Evolutionary conservation across 2,113 vertebrate genomes (phyloP), one percentile per base, ranked within the genome.

Genomic region (Jacana jacana): DNA sequence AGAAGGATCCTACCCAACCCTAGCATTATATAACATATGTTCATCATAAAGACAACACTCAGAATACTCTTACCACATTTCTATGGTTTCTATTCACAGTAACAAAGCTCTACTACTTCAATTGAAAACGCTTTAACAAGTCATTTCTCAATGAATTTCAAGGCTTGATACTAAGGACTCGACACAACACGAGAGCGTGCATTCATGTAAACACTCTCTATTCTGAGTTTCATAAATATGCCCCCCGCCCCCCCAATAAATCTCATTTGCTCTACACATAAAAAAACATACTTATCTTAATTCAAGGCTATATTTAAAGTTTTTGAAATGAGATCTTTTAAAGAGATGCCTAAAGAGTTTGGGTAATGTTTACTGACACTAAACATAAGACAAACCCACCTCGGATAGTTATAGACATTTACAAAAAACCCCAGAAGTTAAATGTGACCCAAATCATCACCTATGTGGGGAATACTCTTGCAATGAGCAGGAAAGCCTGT

Each of bases 161-260:
- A 6, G 24, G 49, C 24, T 49, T 40, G 8, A 54, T 57, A 58
- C 14, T 54, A 66, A 49, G 7, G 28, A 27, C 66, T 86, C 31
- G 44, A 71, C 6, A 58, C 42, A 81, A 55, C 35, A 60, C 0
- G 0, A 66, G 11, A 61, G 7, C 19, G 40, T 3, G 5, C 6
- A 58, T 28, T 72, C 20, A 12, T 18, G 20, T 10, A 80, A 90
- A 93, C 12, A 35, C 10, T 61, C 22, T 4, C 18, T 88, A 63
- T 68, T 68, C 37, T 58, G 22, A 93, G 31, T 12, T 24, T 70
- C 30, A 20, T 13, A 4, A 7, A 10, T 25, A 7, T 8, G 8
- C 9, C 8, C 19, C 18, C 9, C 8, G 8, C 18, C 46, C 22
- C 12, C 4, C 7, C 3, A 7, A 33, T 11, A 31, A 20, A 14